Conservation (phyloP, 2,113 vertebrate genomes). For the Brachyhypopomus gauderio region DNA sequence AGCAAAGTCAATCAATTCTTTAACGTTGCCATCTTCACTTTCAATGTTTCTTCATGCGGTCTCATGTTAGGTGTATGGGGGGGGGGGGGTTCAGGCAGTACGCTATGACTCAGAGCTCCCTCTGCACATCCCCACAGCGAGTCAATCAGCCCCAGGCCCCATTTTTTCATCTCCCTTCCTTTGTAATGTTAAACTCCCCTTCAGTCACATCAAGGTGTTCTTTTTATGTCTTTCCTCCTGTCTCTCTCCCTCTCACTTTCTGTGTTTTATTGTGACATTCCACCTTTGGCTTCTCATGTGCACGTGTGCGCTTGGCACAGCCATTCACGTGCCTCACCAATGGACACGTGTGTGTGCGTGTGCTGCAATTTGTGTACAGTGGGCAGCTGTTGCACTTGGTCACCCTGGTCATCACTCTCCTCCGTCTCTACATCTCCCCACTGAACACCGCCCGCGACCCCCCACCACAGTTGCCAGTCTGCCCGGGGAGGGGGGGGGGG, state of each 20-base stretch:
- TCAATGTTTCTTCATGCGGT: neutral
- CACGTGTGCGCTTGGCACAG: constrained; percentile 2
- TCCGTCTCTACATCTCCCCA: neutral
- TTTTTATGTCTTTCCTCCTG: constrained; percentile 34
- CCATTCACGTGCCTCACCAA: constrained; percentile 7
- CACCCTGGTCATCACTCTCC: constrained; percentile 19
- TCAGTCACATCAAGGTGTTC: constrained; percentile 50
- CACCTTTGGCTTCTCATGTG: constrained; percentile 22
- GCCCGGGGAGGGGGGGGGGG: neutral
- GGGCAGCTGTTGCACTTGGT: constrained; percentile 31
- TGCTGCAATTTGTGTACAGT: constrained; percentile 14
- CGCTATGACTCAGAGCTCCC: constrained; percentile 47
- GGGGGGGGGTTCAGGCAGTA: constrained; percentile 13
- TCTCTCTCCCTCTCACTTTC: constrained; percentile 26
- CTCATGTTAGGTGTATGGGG: neutral
- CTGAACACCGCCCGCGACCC: constrained; percentile 12
- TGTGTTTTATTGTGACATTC: constrained; percentile 35
- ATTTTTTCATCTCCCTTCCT: constrained; percentile 44
- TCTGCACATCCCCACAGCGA: constrained; percentile 17
- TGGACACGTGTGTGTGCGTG: neutral
- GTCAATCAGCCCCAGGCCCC: constrained; percentile 34
- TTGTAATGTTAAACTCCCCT: constrained; percentile 40
- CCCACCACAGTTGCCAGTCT: constrained; percentile 33
- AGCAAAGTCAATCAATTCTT: neutral
- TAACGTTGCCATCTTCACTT: neutral